Evolutionary conservation across 2,797 vertebrate species (phyloP).

Genomic region (Gymnodraco acuticeps): DNA sequence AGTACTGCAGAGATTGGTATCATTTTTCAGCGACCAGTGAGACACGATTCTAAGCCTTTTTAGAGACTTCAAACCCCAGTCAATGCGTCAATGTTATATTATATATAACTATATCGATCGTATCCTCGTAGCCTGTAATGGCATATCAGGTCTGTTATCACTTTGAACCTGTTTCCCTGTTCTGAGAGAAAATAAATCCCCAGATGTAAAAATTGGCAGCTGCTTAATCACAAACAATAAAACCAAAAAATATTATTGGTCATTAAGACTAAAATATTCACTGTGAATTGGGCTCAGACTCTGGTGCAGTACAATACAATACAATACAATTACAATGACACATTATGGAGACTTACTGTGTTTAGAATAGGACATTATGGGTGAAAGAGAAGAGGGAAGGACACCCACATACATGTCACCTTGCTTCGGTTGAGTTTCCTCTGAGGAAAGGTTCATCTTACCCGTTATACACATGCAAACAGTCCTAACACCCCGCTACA

Average conservation of each 20-base stretch:
- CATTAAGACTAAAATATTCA: background rate
- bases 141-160: background rate
- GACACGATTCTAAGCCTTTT: background rate
- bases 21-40: slow-evolving; percentile 1
- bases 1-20: background rate
- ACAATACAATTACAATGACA: slow-evolving; percentile 12
- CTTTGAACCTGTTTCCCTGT: background rate
- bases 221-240: background rate
- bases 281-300: background rate
- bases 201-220: background rate
- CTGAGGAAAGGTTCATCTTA: slow-evolving; percentile 52
- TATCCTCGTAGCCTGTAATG: background rate
- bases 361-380: slow-evolving; percentile 51
- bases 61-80: background rate
- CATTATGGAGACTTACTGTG: background rate
- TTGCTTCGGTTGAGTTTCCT: slow-evolving; percentile 66
- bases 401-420: slow-evolving; percentile 36
- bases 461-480: slow-evolving; percentile 19
- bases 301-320: background rate
- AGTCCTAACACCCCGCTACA: background rate
- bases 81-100: background rate
- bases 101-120: background rate
- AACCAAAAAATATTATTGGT: background rate
- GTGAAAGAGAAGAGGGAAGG: slow-evolving; percentile 33
- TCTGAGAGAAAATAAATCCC: background rate